phyloP scores from a whole-genome alignment of 1,140 invertebrate genomes.

The Camponotus pennsylvanicus region DNA sequence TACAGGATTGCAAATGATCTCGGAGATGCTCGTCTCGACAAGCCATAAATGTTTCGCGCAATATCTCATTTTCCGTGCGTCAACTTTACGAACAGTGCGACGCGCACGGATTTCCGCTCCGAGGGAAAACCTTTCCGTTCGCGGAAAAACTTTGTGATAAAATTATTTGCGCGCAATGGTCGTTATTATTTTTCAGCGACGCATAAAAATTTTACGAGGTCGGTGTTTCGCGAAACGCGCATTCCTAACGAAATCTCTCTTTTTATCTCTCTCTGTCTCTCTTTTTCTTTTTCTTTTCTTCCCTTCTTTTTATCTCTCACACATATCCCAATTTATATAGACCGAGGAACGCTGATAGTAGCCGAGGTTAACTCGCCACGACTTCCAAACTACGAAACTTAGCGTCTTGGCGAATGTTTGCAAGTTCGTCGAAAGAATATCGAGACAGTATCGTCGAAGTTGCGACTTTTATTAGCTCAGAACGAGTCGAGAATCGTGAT shows the following conservation, averaged over 20 bases:
- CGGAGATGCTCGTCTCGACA: slow-evolving; percentile 22
- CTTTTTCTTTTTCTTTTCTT: background rate
- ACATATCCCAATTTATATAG: background rate
- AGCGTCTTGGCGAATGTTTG: slow-evolving; percentile 7
- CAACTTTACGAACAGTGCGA: slow-evolving; percentile 30
- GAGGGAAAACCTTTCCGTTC: slow-evolving; percentile 12
- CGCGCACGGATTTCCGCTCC: slow-evolving; percentile 1
- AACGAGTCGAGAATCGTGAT: slow-evolving; percentile 16
- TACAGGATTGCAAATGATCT: slow-evolving; percentile 37
- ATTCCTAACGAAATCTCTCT: background rate
- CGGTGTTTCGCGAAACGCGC: slow-evolving; percentile 13
- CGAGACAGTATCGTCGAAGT: slow-evolving; percentile 13
- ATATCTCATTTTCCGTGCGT: slow-evolving; percentile 48
- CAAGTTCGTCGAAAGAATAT: slow-evolving; percentile 49
- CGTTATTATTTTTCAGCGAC: slow-evolving; percentile 57
- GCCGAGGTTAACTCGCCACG: slow-evolving; percentile 35
- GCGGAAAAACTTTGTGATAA: slow-evolving; percentile 33
- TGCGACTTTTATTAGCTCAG: slow-evolving; percentile 51
- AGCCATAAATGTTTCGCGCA: slow-evolving; percentile 48
- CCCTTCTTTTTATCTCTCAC: background rate
- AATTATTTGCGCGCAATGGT: slow-evolving; percentile 46
- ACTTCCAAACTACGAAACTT: slow-evolving; percentile 52
- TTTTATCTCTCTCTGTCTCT: background rate
- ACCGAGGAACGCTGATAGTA: slow-evolving; percentile 18
- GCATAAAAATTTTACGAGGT: slow-evolving; percentile 46